A percentile compares a stretch with the other conserved stretches of the same genome.
These are phyloP conservation scores for Bombyx huttoni DNA, from an alignment of 2,888 invertebrate genomes.

Conservation along the genomic window DNA sequence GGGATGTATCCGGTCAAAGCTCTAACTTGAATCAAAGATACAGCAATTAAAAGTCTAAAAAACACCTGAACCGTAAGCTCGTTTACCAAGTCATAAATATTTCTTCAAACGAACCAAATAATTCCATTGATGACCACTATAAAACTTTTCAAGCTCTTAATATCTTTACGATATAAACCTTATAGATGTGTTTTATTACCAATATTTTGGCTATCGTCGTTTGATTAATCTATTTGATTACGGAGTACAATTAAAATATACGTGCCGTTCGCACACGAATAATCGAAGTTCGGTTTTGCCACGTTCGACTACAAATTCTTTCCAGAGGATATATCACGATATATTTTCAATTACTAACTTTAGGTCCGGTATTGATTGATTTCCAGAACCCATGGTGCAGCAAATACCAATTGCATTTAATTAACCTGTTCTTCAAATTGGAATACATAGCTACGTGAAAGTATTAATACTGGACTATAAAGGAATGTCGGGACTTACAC, in stretches of 20 bases:
- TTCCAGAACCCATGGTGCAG: too few relatives aligned
- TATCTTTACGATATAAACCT: conserved; percentile 13
- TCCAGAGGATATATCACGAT: too few relatives aligned
- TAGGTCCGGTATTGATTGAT: too few relatives aligned
- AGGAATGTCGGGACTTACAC: too few relatives aligned
- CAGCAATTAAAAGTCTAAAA: background rate
- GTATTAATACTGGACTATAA: too few relatives aligned
- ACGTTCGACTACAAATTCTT: too few relatives aligned
- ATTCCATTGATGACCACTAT: conserved; percentile 2
- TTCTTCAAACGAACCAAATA: background rate
- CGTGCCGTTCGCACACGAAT: background rate
- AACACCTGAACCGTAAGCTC: background rate
- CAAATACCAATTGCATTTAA: too few relatives aligned
- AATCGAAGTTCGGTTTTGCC: too few relatives aligned
- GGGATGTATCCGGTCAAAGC: too few relatives aligned
- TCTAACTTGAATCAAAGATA: background rate
- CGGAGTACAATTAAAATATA: background rate
- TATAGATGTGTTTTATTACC: conserved; percentile 9
- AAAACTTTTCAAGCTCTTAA: conserved; percentile 11
- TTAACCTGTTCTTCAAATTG: too few relatives aligned
- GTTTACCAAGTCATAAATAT: background rate
- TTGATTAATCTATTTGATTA: background rate
- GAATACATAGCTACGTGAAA: too few relatives aligned
- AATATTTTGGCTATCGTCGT: conserved; percentile 4
- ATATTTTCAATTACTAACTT: too few relatives aligned